Base-by-base conservation (phyloP, 2,797 vertebrate species). In the Mormyrops attenuatus region DNA sequence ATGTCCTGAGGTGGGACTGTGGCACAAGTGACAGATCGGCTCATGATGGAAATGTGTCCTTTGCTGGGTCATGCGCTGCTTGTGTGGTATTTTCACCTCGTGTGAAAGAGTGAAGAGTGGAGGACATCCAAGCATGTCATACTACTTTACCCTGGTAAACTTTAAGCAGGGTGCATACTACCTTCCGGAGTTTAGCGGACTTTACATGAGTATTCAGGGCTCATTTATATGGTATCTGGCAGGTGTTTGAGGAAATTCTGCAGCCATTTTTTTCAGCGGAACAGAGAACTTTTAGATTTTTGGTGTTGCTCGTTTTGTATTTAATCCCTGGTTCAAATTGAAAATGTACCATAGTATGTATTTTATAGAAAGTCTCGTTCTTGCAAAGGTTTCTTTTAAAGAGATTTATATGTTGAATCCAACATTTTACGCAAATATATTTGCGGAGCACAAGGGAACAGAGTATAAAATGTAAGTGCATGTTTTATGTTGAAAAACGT, bases 391-490 rank as follows among this genome's bases (percentile, higher is more conserved):
- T 20, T 22, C 57, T 17, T 38, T 69, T 66, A 86, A 86, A 53
- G 73, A 53, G 80, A 49, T 60, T 85, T 85, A 49, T 60, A n/a
- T 85, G 41, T 87, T 47, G 38, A 66, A 44, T 86, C 20, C 30
- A 63, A 38, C 47, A 84, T 89, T 89, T 82, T 57, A 57, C 30
- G 49, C 66, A 89, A 47, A 60, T 69, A 17, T 50, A 57, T 26
- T 85, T 55, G 22, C 47, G 3, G 34, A 88, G 52, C 57, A 88
- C 57, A 88, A 63, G 80, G 22, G 80, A 85, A 85, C n/a, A 85
- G 7, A 34, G 15, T 50, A 88, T 17, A 88, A 53, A 88, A 73
- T 88, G 88, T 94, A 47, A 44, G 91, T 95, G 95, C 94, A 95
- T 95, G 94, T 93, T 91, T 95, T 89, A 30, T 85, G 77, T 85